A percentile compares a stretch with the other conserved stretches of the same genome.
These are phyloP conservation scores for Pemphigus obesinymphae DNA, from an alignment of 1,140 invertebrate species.

Conservation along the genomic window DNA sequence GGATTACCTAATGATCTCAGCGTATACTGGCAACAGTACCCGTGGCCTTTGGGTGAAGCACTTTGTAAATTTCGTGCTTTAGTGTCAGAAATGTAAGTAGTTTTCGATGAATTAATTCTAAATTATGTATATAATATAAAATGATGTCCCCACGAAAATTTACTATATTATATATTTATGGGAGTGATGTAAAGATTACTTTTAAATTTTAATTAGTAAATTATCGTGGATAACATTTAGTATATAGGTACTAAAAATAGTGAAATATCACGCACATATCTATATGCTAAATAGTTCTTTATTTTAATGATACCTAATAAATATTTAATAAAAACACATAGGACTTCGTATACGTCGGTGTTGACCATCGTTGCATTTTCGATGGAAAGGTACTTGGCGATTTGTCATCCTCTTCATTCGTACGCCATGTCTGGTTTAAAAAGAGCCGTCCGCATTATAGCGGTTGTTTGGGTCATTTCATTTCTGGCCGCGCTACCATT, in stretches of 20 bases:
- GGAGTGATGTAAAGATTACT: too few relatives aligned
- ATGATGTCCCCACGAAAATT: too few relatives aligned
- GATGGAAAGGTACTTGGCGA: conserved; percentile 81
- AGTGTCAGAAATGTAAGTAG: conserved; percentile 75
- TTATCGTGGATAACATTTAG: too few relatives aligned
- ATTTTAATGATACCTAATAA: too few relatives aligned
- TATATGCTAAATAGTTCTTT: too few relatives aligned
- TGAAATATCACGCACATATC: not conserved
- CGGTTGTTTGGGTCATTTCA: conserved; percentile 71
- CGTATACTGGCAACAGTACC: conserved; percentile 89
- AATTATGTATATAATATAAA: not conserved
- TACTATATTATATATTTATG: too few relatives aligned
- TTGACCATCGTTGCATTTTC: conserved; percentile 86
- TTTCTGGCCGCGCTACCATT: conserved; percentile 75
- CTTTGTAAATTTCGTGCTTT: conserved; percentile 82
- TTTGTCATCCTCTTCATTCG: conserved; percentile 79
- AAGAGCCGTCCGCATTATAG: conserved; percentile 74
- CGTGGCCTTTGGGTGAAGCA: conserved; percentile 74
- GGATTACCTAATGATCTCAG: conserved; percentile 84
- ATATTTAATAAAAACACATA: too few relatives aligned
- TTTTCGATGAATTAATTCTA: not conserved
- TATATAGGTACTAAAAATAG: too few relatives aligned
- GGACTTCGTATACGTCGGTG: conserved; percentile 80
- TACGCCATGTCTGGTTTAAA: conserved; percentile 75
- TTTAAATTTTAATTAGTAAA: too few relatives aligned